Evolutionary conservation across 2,113 vertebrate genomes (phyloP).

Genomic region (Echinops telfairi): DNA sequence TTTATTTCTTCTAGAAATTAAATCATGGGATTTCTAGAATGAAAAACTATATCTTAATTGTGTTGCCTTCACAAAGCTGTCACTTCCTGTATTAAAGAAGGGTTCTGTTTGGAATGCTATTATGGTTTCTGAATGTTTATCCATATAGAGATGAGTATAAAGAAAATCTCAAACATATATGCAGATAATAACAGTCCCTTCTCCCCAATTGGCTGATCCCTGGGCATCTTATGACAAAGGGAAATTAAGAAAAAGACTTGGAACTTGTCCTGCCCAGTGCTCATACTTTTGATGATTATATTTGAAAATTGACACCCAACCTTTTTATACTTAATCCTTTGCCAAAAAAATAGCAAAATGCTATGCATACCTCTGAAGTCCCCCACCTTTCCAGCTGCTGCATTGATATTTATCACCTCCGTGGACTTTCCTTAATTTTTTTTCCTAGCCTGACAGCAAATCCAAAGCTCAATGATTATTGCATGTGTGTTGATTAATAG

Average conservation of each 20-base stretch:
- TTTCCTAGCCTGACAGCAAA: constrained; percentile 84
- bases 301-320: constrained; percentile 81
- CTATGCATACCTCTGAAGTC: constrained; percentile 39
- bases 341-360: neutral
- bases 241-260: constrained; percentile 66
- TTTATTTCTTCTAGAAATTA: constrained; percentile 78
- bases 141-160: constrained; percentile 44
- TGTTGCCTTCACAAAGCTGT: constrained; percentile 66
- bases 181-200: neutral
- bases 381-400: constrained; percentile 64
- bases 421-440: constrained; percentile 61
- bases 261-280: constrained; percentile 65
- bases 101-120: constrained; percentile 45
- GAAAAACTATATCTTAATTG: constrained; percentile 67
- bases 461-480: constrained; percentile 86
- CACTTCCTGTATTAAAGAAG: constrained; percentile 72
- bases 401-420: constrained; percentile 75
- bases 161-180: constrained; percentile 45
- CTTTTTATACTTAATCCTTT: constrained; percentile 83
- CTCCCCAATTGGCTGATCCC: neutral
- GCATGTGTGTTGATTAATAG: constrained; percentile 86
- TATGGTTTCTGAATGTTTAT: constrained; percentile 77
- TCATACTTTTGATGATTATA: constrained; percentile 81
- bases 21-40: constrained; percentile 74
- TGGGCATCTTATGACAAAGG: constrained; percentile 44